Evolutionary conservation across 2,888 invertebrate species (phyloP).

Genomic region (Brachyptera putata): DNA sequence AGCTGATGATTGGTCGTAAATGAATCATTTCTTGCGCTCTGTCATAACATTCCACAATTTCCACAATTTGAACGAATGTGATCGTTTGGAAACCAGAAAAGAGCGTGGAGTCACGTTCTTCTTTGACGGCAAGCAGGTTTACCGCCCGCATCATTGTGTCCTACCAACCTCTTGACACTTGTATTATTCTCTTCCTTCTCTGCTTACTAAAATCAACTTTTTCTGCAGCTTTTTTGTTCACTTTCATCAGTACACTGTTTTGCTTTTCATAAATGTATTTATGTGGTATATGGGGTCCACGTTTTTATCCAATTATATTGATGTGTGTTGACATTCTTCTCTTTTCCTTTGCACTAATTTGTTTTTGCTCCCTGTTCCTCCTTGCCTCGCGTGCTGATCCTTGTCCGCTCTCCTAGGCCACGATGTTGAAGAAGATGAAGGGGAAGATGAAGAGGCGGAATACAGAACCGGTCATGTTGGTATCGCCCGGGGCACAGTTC

Average conservation of each 20-base stretch:
- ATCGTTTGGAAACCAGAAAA: no score
- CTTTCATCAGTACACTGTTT: slow-evolving; percentile 25
- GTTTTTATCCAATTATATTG: slow-evolving; percentile 30
- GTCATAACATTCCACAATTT: no score
- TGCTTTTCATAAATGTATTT: slow-evolving; percentile 26
- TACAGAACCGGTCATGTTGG: slow-evolving; percentile 76
- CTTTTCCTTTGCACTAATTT: slow-evolving; percentile 39
- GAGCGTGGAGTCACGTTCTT: no score
- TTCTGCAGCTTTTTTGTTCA: slow-evolving; percentile 27
- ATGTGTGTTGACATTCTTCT: slow-evolving; percentile 32
- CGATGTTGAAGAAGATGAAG: slow-evolving; percentile 98
- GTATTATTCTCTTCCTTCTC: slow-evolving; percentile 2
- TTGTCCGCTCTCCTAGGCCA: slow-evolving; percentile 70
- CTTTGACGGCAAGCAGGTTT: no score
- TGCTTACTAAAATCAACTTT: slow-evolving; percentile 19
- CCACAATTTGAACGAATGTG: no score
- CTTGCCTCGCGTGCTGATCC: slow-evolving; percentile 46
- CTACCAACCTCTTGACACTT: not conserved
- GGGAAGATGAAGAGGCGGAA: slow-evolving; percentile 95
- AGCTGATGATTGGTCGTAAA: no score
- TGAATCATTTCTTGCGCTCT: no score
- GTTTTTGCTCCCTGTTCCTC: slow-evolving; percentile 40
- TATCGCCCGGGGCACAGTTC: slow-evolving; percentile 48
- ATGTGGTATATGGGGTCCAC: slow-evolving; percentile 26
- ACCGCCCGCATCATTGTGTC: no score